Base-by-base conservation (phyloP, 2,113 vertebrate species). In the Apistogramma diplotaenia region DNA sequence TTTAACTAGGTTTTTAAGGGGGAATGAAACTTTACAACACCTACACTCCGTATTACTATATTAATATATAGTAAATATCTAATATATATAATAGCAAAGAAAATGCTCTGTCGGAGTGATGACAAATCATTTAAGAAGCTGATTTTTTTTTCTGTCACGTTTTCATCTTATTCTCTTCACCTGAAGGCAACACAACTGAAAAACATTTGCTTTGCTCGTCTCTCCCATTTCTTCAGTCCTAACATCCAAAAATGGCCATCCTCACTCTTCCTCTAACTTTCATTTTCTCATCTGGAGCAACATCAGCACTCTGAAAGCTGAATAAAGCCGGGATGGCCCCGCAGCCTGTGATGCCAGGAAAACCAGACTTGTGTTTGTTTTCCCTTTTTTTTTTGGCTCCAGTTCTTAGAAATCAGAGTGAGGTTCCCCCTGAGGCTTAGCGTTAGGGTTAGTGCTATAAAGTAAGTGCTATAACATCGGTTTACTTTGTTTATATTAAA, bases 241-340 rank as follows among this genome's bases (percentile, higher is more conserved):
- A 53, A 25, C 18, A 46, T 57, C 6, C 21, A 49, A 31, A 70
- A 55, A 60, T 40, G 49, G 10, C 43, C 15, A 2, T 67, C 49
- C 8, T 18, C 13, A 49, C 31, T 60, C 55, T 33, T 73, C 16
- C 59, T 74, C 61, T 74, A 33, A 40, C 67, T 81, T 84, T 87
- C 76, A 83, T 87, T 82, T 87, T 78, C 76, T 82, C 19, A 83
- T 82, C 53, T 81, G 87, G 79, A 81, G 83, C 43, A 31, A 51
- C 15, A 51, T 59, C 65, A 74, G 74, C 13, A 62, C 60, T 75
- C 31, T 53, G 79, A 89, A 91, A 93, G 91, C 75, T 79, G 81
- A 92, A 91, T 92, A 92, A 92, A 89, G 73, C 40, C 75, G 49
- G 62, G 85, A 56, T 85, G 13, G 2, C 71, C 57, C 72, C 7